Evolutionary conservation across 2,113 vertebrate species (phyloP).

Genomic region (Ariopsis seemanni): DNA sequence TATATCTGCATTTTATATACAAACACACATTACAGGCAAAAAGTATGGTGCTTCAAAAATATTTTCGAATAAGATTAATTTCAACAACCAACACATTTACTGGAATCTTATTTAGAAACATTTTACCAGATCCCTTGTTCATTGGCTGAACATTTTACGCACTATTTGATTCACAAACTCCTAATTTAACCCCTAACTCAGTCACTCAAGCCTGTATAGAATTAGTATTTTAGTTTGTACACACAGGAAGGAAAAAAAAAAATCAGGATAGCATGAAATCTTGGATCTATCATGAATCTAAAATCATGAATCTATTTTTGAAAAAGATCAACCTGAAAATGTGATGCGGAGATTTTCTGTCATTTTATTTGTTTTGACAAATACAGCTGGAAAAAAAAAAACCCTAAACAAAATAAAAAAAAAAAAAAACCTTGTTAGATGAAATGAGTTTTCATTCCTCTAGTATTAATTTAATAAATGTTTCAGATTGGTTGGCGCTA

Average conservation of each 20-base stretch:
- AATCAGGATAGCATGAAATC: not conserved
- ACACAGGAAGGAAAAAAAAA: not conserved
- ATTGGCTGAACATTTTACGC: not conserved
- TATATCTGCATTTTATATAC: not conserved
- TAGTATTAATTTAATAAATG: conserved; percentile 27
- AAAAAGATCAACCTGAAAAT: not conserved
- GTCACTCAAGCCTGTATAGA: not conserved
- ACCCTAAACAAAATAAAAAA: not conserved
- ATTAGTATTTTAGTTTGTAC: not conserved
- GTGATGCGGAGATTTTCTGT: conserved; percentile 14
- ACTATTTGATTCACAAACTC: not conserved
- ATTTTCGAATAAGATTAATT: not conserved
- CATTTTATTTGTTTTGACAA: conserved; percentile 43
- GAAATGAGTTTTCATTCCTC: conserved; percentile 44
- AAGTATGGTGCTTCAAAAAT: not conserved
- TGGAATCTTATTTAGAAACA: not conserved
- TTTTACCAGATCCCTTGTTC: not conserved
- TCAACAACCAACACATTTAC: not conserved
- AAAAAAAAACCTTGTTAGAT: not conserved
- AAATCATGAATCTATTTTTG: not conserved
- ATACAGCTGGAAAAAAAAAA: conserved; percentile 24
- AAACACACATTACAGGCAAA: not conserved
- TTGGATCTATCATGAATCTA: no score
- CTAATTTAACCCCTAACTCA: not conserved
- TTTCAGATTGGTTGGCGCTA: not conserved